Conservation (phyloP, 2,888 invertebrate species). For the Cremastobaeus sp. region DNA sequence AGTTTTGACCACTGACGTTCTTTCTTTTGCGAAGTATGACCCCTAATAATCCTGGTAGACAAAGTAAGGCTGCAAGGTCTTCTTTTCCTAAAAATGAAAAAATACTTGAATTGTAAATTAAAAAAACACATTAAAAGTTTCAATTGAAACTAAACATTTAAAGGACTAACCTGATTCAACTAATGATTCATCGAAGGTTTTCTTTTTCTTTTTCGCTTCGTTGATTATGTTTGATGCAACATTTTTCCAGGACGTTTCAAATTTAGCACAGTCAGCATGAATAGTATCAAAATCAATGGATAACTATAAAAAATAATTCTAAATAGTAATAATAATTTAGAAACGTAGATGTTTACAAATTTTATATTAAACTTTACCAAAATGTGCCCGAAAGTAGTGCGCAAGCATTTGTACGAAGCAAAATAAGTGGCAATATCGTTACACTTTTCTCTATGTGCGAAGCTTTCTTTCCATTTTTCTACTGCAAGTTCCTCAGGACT, state of each 20-base stretch:
- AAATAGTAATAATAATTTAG: no score
- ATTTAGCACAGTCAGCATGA: neutral
- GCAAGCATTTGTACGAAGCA: slow-evolving; percentile 9
- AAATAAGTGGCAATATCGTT: neutral
- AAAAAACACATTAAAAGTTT: no score
- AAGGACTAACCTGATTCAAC: slow-evolving; percentile 4
- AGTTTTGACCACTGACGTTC: slow-evolving; percentile 4
- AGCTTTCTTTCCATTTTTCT: slow-evolving; percentile 3
- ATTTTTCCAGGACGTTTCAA: slow-evolving; percentile 7
- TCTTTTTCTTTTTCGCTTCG: neutral
- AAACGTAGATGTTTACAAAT: neutral
- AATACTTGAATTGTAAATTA: neutral
- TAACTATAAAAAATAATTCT: slow-evolving; percentile 3
- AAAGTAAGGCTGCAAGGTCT: slow-evolving; percentile 2
- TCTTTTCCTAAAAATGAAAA: slow-evolving; percentile 5
- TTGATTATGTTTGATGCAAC: neutral
- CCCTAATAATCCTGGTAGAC: slow-evolving; percentile 5
- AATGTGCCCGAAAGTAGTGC: slow-evolving; percentile 1
- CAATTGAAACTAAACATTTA: no score
- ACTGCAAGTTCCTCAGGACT: neutral
- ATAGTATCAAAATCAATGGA: slow-evolving; percentile 14
- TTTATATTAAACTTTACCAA: slow-evolving; percentile 1
- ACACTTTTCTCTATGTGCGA: neutral
- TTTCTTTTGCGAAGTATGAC: slow-evolving; percentile 9
- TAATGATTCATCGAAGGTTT: neutral